Base-by-base conservation (phyloP, 2,113 vertebrate species). In the Irena cyanogastra region DNA sequence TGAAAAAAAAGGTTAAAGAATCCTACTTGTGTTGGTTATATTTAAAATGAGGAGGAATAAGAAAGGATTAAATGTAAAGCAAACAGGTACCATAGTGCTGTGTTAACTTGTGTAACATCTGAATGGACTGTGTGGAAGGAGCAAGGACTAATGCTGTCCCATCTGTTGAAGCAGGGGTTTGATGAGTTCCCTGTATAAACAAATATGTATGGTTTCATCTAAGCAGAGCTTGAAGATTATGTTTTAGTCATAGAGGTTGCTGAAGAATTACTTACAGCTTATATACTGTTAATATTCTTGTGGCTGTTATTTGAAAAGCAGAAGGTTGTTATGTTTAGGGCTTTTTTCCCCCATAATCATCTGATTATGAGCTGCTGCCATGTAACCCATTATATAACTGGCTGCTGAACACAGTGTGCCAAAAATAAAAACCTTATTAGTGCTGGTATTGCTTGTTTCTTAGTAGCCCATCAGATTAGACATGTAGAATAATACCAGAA, bases 351-450 rank as follows among this genome's bases (percentile, higher is more conserved):
- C 79, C 49, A 6, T 54, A 53, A 64, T 11, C 69, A 39, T 69
- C 56, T 85, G 71, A 66, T n/a, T 30, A 66, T 64, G 44, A 91
- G 37, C 63, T 92, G 33, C 71, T 93, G 84, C 60, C 65, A 56
- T 76, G 83, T 92, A 90, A 79, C 52, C 22, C 22, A 27, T 82
- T 68, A n/a, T 60, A 59, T 74, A 89, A 85, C 31, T 69, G 78
- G 82, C 96, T 90, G 56, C 90, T 69, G 60, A 75, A 77, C 69
- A 39, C 66, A 86, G 75, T 52, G 75, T 92, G 74, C 91, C 91
- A 87, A 84, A 96, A 90, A 89, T 84, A 94, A 93, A 96, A 74
- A 71, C 19, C 27, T 45, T 78, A 39, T 15, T 76, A 63, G 88
- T 4, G 7, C 56, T 87, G 72, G 33, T 80, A 74, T 42, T 78